Conservation (phyloP, 2,888 invertebrate genomes). For the Acleris laterana region DNA sequence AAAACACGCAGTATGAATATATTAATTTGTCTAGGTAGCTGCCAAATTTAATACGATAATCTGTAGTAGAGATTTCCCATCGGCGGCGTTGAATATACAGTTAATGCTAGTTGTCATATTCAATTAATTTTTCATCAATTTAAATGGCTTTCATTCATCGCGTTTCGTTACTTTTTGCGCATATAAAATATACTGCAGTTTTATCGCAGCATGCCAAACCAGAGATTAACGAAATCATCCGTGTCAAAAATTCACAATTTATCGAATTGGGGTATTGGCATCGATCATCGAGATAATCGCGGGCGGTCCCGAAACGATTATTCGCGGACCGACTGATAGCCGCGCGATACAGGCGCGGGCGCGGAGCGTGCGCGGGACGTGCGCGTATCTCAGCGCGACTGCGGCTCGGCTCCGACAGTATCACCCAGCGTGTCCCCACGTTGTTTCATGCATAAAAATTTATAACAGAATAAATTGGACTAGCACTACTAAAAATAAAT, state of each 20-base stretch:
- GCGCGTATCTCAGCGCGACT: constrained; percentile 37
- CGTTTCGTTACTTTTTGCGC: not conserved
- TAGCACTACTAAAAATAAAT: constrained; percentile 54
- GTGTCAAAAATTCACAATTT: constrained; percentile 49
- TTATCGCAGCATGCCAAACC: constrained; percentile 17
- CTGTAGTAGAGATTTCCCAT: too few relatives aligned
- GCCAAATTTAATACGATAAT: too few relatives aligned
- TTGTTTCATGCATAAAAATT: constrained; percentile 62
- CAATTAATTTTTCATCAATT: constrained; percentile 23
- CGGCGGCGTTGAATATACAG: too few relatives aligned
- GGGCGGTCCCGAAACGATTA: constrained; percentile 59
- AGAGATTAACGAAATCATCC: constrained; percentile 37
- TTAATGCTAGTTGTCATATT: not conserved
- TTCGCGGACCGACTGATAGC: constrained; percentile 59
- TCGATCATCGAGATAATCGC: constrained; percentile 64
- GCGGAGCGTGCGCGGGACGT: constrained; percentile 45
- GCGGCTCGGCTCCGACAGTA: constrained; percentile 35
- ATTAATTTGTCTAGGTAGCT: too few relatives aligned
- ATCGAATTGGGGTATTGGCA: constrained; percentile 56
- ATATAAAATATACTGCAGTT: constrained; percentile 3
- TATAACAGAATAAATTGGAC: constrained; percentile 61
- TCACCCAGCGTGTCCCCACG: constrained; percentile 43
- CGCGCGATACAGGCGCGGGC: constrained; percentile 24
- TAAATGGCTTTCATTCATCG: constrained; percentile 4
- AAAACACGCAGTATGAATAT: too few relatives aligned